Evolutionary conservation across 2,888 invertebrate species (phyloP).

Genomic region (Drosophila merina): DNA sequence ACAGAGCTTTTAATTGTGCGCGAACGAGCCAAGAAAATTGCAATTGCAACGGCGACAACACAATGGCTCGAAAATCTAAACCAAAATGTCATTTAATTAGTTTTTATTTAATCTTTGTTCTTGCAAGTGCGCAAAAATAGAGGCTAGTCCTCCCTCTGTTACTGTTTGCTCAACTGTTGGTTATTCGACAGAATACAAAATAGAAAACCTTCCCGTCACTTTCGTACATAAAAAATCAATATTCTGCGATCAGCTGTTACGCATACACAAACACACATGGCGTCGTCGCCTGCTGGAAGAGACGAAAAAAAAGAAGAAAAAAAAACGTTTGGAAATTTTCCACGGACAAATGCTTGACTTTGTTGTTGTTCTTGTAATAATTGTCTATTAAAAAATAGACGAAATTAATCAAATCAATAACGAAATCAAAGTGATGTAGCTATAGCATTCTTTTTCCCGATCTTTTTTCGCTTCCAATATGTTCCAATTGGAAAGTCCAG

Average conservation of each 20-base stretch:
- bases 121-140: constrained; percentile 49
- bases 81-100: constrained; percentile 5
- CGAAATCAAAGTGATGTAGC: neutral
- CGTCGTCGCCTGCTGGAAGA: constrained; percentile 25
- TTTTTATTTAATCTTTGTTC: constrained; percentile 15
- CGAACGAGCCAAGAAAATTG: constrained; percentile 50
- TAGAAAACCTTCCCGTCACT: neutral
- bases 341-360: constrained; percentile 54
- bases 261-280: constrained; percentile 41
- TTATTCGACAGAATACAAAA: neutral
- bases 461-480: constrained; percentile 42
- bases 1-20: constrained; percentile 54
- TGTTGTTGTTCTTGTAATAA: neutral
- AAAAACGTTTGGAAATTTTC: constrained; percentile 68
- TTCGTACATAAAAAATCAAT: constrained; percentile 47
- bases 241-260: constrained; percentile 66
- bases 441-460: constrained; percentile 17
- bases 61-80: constrained; percentile 9
- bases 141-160: neutral
- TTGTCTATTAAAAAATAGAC: constrained; percentile 1
- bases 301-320: constrained; percentile 35
- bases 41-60: constrained; percentile 40
- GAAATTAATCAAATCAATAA: constrained; percentile 1
- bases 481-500: constrained; percentile 62
- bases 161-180: neutral